Evolutionary conservation across 2,113 vertebrate genomes (phyloP), one percentile per base, ranked within the genome.

Genomic region (Candoia aspera): DNA sequence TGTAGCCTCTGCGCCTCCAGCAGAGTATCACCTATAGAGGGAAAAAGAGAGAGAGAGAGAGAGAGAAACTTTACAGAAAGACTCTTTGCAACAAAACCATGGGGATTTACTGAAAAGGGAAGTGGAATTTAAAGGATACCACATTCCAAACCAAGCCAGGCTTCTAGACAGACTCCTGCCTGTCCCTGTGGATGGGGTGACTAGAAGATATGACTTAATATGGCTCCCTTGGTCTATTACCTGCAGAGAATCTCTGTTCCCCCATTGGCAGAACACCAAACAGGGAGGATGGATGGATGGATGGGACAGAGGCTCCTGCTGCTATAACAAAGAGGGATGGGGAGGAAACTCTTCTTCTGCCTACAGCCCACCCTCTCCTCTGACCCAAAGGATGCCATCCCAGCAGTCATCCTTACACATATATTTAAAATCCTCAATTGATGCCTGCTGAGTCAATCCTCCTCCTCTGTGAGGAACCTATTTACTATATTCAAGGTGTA

Each of bases 21-120:
- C 8, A 42, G 68, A 55, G 64, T 24, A 84, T 88, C 92, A 93
- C 92, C 92, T 93, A 37, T 2, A 23, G 24, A 84, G 29, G n/a
- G 37, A 64, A 13, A 79, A 90, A 57, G 15, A 37, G 1, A 46
- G 0, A 12, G 2, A 42, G 1, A 87, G 86, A 87, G 42, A 87
- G 8, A 37, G 0, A 54, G 8, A 54, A 17, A 86, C 21, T 60
- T 23, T 88, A 37, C 23, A 88, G 37, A 24, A 42, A 23, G 4
- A 17, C 11, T n/a, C 12, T 88, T 55, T 55, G 29, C 49, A 86
- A 53, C 29, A 54, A 86, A 54, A 54, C 26, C 10, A 29, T 19
- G 3, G 49, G 15, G 0, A 33, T 57, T 86, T 33, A 21, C 9
- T 33, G 53, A 57, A 19, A 19, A 85, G 26, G 26, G 53, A 23